A percentile compares a stretch with the other conserved stretches of the same genome.
phyloP scores from a whole-genome alignment of 2,797 vertebrate genomes.

The Neosilurus mollespiculum region DNA sequence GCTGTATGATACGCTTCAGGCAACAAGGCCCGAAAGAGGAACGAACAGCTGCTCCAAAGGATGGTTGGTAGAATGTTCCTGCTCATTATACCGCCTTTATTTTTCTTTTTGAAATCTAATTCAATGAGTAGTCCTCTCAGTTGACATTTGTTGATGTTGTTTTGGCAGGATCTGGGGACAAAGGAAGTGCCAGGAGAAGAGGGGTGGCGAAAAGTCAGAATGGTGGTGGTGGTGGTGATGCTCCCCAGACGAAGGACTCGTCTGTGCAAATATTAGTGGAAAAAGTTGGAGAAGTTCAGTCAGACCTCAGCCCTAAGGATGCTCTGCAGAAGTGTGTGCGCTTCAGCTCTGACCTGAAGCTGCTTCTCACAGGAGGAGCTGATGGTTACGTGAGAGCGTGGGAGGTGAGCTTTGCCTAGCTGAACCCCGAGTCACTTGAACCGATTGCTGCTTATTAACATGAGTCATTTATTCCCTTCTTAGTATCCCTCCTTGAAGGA shows the following conservation, averaged over 20 bases:
- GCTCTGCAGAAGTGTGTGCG: constrained; percentile 89
- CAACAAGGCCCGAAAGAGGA: constrained; percentile 49
- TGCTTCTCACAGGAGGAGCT: constrained; percentile 86
- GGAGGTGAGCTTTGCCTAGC: constrained; percentile 77
- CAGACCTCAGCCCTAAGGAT: constrained; percentile 82
- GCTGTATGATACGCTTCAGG: constrained; percentile 81
- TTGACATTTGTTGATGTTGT: neutral
- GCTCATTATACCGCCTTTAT: neutral
- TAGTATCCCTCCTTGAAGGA: constrained; percentile 91
- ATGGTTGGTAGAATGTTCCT: constrained; percentile 68
- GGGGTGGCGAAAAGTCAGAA: constrained; percentile 61
- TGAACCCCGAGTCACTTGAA: neutral
- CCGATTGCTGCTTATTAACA: constrained; percentile 37
- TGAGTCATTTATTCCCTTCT: constrained; percentile 17
- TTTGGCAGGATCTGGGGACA: constrained; percentile 57
- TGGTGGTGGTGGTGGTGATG: constrained; percentile 49
- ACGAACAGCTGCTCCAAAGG: constrained; percentile 51
- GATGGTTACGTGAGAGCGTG: constrained; percentile 87
- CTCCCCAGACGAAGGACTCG: constrained; percentile 62
- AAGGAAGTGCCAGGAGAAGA: constrained; percentile 65
- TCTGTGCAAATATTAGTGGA: constrained; percentile 74
- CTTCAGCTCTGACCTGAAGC: constrained; percentile 79
- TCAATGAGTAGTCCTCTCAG: neutral
- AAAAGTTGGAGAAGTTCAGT: constrained; percentile 77
- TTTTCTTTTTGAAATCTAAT: neutral